phyloP scores from a whole-genome alignment of 1,140 invertebrate genomes.

The Drosophila insularis region DNA sequence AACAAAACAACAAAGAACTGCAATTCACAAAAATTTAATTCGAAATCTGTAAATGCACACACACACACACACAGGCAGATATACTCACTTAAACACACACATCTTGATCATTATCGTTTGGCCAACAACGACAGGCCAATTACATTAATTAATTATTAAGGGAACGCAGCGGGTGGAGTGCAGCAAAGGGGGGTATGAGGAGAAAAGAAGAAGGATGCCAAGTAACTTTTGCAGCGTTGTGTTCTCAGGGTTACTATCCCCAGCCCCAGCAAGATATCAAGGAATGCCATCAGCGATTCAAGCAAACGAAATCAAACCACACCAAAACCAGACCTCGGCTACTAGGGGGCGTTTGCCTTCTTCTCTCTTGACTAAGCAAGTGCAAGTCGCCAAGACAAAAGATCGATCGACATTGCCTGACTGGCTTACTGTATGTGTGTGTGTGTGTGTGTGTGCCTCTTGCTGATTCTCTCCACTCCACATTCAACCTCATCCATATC shows the following conservation, averaged over 20 bases:
- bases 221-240: slow-evolving; percentile 43
- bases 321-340: slow-evolving; percentile 3
- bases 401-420: slow-evolving; percentile 15
- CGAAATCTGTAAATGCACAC: slow-evolving; percentile 74
- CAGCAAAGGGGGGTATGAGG: not conserved
- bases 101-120: slow-evolving; percentile 79
- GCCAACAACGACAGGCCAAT: slow-evolving; percentile 80
- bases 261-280: slow-evolving; percentile 52
- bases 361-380: slow-evolving; percentile 12
- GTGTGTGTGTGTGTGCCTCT: not conserved
- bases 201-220: not conserved
- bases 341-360: slow-evolving; percentile 12
- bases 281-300: slow-evolving; percentile 76
- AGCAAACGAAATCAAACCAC: slow-evolving; percentile 46
- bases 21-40: slow-evolving; percentile 74
- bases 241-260: slow-evolving; percentile 58
- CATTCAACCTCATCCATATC: slow-evolving; percentile 1
- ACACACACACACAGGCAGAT: slow-evolving; percentile 55
- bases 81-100: slow-evolving; percentile 49
- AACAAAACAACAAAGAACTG: slow-evolving; percentile 20
- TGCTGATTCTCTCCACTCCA: slow-evolving; percentile 31
- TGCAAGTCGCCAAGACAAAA: slow-evolving; percentile 15
- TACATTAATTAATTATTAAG: slow-evolving; percentile 82
- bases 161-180: slow-evolving; percentile 46
- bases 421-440: not conserved